Evolutionary conservation across 2,888 invertebrate genomes (phyloP), one percentile per base, ranked within the genome.

Genomic region (Callyntrura sp.): DNA sequence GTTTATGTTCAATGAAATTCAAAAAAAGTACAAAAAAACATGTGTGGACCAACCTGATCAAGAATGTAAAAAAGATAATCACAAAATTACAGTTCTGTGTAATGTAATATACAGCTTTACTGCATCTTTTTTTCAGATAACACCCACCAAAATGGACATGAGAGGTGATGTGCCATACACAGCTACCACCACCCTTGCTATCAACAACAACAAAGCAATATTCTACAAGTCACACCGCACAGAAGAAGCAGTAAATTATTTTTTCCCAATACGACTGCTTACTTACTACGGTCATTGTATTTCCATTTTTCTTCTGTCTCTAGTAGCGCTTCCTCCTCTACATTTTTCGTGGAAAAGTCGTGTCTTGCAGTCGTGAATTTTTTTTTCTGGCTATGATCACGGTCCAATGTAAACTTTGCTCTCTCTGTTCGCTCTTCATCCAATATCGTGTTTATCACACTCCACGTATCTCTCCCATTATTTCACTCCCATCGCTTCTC

Each of bases 331-430:
- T n/a, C n/a, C n/a, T n/a, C n/a, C n/a, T n/a, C n/a, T n/a, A n/a
- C n/a, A 11, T 20, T 20, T 45, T 76, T 76, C 76, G 48, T 35
- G n/a, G 76, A 76, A 76, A 76, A 76, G 51, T 76, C 76, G 48
- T 76, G 76, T 28, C 48, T 9, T 76, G 48, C 14, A 48, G 23
- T 76, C 76, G 48, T 76, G 76, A 76, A 48, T 48, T 76, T 76
- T 76, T n/a, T n/a, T 73, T 73, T 48, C 45, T 45, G 4, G 20
- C n/a, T n/a, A n/a, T 45, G 17, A 45, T 45, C 43, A 17, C 28
- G 25, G 28, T 68, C 35, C 35, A 28, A 68, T 35, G n/a, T n/a
- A 68, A 68, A 68, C n/a, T n/a, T n/a, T n/a, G n/a, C n/a, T n/a
- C n/a, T n/a, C 35, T 12, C 35, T 35, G 14, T 2, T 68, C 35